Evolutionary conservation across 1,140 invertebrate species (phyloP), one percentile per base, ranked within the genome.

Genomic region (Littorina saxatilis): DNA sequence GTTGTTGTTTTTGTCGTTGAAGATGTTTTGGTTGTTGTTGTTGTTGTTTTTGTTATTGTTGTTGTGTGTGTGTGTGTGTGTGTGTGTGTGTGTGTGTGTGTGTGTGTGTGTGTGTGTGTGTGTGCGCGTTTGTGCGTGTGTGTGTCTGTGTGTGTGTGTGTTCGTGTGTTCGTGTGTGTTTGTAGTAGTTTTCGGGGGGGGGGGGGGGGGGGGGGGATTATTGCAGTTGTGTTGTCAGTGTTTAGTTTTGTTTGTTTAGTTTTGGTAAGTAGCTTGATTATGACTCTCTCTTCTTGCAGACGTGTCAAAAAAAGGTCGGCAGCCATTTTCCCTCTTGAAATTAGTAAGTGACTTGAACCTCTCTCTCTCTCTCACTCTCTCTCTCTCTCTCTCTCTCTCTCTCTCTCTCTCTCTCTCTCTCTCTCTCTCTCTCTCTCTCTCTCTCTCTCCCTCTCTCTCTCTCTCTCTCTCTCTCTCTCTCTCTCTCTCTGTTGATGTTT

Each of bases 291-390:
- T 77, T 78, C 35, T 47, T 88, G 66, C 84, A 90, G 89, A 81
- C 73, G 68, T 73, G 15, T 82, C 75, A 15, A 91, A 94, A 82
- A 94, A 94, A 87, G 92, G 92, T 39, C 92, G 93, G 82, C 94
- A 94, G 82, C 93, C 93, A 4, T 94, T 94, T 93, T 94, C 94
- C 20, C 87, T 94, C 4, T 82, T 92, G 11, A 90, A 92, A 83
- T 84, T 93, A 85, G 92, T 93, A 90, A 90, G 92, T 91, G n/a
- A n/a, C n/a, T n/a, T n/a, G n/a, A n/a, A n/a, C n/a, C n/a, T n/a
- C n/a, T n/a, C n/a, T n/a, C n/a, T n/a, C n/a, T n/a, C n/a, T n/a
- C n/a, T n/a, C n/a, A n/a, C n/a, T n/a, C n/a, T n/a, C n/a, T n/a
- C n/a, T n/a, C n/a, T n/a, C n/a, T n/a, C n/a, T n/a, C n/a, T n/a